phyloP scores from a whole-genome alignment of 2,113 vertebrate genomes.

The Elachura formosa region DNA sequence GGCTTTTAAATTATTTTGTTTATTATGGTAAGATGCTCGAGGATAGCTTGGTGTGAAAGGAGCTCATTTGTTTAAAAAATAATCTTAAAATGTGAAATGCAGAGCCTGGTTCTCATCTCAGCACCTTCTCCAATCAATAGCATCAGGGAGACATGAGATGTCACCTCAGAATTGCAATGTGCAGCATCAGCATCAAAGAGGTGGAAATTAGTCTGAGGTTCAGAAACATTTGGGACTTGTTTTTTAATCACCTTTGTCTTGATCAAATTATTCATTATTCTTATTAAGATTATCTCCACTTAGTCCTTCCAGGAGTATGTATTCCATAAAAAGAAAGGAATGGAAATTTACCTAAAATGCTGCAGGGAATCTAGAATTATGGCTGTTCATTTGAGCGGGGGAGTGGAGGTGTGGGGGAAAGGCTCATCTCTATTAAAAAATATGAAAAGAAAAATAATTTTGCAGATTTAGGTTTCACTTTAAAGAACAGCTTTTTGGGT shows the following conservation, averaged over 20 bases:
- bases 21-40: background rate
- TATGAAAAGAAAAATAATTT: background rate
- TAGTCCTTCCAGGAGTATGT: background rate
- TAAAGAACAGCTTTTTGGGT: background rate
- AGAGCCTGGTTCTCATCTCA: background rate
- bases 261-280: background rate
- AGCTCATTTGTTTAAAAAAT: background rate
- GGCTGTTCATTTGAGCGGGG: background rate
- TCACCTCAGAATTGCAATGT: background rate
- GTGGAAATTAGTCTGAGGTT: background rate
- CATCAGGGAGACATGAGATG: background rate
- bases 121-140: background rate
- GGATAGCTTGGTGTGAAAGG: background rate
- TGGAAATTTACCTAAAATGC: background rate
- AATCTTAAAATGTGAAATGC: background rate
- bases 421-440: background rate
- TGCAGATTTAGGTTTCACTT: background rate
- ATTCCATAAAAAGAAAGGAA: background rate
- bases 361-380: background rate
- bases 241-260: background rate
- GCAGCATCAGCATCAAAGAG: background rate
- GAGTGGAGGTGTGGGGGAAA: fast-evolving
- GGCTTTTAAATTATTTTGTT: background rate
- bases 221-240: background rate
- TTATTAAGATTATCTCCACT: background rate